Conservation (phyloP, 2,888 invertebrate genomes). For the Protophormia terraenovae region DNA sequence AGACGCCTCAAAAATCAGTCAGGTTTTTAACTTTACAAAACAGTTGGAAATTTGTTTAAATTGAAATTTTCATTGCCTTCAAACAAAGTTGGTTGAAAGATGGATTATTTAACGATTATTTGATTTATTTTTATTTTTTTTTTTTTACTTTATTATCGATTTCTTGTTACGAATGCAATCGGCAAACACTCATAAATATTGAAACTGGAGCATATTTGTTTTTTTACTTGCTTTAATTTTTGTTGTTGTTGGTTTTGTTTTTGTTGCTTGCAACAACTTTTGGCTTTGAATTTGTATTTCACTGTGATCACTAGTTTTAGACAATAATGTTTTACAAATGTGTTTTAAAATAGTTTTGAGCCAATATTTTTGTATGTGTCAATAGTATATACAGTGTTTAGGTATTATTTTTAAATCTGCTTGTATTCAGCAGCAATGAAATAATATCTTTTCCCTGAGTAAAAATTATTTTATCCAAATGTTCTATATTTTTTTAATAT, state of each 20-base stretch:
- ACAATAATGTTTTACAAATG: not conserved
- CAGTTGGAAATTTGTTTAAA: not conserved
- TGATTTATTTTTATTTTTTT: constrained; percentile 11
- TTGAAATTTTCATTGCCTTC: constrained; percentile 12
- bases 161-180: constrained; percentile 32
- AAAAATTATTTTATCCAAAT: too few species aligned
- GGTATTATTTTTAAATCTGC: too few species aligned
- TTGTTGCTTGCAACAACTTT: not conserved
- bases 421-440: too few species aligned
- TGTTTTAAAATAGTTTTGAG: not conserved
- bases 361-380: not conserved
- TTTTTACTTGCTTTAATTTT: not conserved
- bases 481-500: too few species aligned
- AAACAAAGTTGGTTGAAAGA: not conserved
- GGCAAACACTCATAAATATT: not conserved
- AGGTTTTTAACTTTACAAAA: constrained; percentile 15
- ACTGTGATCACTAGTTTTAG: not conserved
- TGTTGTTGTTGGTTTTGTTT: not conserved
- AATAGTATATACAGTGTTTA: too few species aligned
- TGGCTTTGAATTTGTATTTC: not conserved
- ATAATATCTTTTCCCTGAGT: too few species aligned
- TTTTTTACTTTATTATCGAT: constrained; percentile 13
- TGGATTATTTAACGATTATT: constrained; percentile 29
- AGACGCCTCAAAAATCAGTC: constrained; percentile 31
- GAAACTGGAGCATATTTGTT: constrained; percentile 37